Percentiles rank a stretch among this genome's conserved stretches.
Evolutionary conservation across 1,140 invertebrate species (phyloP).

Genomic region (Oedothorax gibbosus): DNA sequence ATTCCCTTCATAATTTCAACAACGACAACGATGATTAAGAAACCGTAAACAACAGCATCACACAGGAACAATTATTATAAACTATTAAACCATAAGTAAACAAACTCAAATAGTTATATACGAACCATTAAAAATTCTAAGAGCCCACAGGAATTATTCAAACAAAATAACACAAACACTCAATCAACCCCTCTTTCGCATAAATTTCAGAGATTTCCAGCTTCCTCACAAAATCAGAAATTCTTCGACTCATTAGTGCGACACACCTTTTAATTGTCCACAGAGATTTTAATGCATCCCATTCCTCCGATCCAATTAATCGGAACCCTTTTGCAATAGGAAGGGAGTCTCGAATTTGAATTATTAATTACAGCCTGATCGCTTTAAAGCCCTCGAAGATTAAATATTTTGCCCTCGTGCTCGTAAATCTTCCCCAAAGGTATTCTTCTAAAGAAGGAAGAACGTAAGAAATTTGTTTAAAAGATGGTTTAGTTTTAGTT

Average conservation of each 20-base stretch:
- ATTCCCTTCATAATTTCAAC: too few relatives aligned
- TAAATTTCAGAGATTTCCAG: slow-evolving; percentile 37
- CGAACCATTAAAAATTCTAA: too few relatives aligned
- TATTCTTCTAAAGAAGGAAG: slow-evolving; percentile 1
- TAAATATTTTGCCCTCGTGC: slow-evolving; percentile 27
- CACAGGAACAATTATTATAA: too few relatives aligned
- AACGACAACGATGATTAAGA: too few relatives aligned
- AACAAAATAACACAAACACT: too few relatives aligned
- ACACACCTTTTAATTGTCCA: slow-evolving; percentile 54
- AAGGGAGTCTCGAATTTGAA: slow-evolving; percentile 36
- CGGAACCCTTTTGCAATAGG: background rate
- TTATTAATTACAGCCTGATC: slow-evolving; percentile 47
- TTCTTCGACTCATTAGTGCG: slow-evolving; percentile 43
- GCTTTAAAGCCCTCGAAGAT: slow-evolving; percentile 33
- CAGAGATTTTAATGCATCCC: slow-evolving; percentile 47
- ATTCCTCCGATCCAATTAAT: slow-evolving; percentile 45
- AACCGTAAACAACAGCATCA: too few relatives aligned
- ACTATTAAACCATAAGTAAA: too few relatives aligned
- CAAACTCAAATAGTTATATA: too few relatives aligned
- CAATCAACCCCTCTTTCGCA: slow-evolving; percentile 16
- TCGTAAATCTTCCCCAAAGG: slow-evolving; percentile 13
- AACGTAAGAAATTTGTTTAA: background rate
- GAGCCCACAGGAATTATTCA: too few relatives aligned
- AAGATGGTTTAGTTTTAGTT: too few relatives aligned
- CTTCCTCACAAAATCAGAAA: slow-evolving; percentile 33